A percentile compares a stretch with the other conserved stretches of the same genome.
Conservation (phyloP, 2,113 vertebrate genomes). For the Apus apus region DNA sequence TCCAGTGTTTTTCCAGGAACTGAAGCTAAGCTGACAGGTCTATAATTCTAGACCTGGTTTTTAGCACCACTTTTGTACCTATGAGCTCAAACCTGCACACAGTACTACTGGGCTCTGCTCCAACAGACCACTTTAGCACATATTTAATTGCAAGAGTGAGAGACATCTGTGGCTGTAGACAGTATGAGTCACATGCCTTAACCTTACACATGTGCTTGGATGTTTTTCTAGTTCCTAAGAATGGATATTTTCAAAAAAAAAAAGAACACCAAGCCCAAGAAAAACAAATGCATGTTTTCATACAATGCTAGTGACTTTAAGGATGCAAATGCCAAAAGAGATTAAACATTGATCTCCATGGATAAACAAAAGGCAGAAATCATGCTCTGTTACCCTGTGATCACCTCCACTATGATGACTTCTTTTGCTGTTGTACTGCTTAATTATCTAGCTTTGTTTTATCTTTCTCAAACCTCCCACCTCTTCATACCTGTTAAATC, state of each 20-base stretch:
- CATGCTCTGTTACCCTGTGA: background rate
- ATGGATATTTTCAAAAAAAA: background rate
- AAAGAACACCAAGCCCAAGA: background rate
- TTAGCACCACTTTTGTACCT: background rate
- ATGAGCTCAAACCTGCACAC: background rate
- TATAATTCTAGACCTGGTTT: background rate
- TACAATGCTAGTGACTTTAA: background rate
- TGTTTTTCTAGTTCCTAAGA: background rate
- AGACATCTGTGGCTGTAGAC: background rate
- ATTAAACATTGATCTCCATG: fast-evolving
- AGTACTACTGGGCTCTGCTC: conserved; percentile 1
- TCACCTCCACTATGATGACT: background rate
- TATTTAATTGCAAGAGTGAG: background rate
- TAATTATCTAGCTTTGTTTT: background rate
- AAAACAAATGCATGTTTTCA: background rate
- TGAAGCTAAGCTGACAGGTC: background rate
- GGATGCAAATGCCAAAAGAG: background rate
- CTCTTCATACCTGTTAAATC: background rate
- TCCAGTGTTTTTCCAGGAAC: conserved; percentile 17
- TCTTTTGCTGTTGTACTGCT: background rate
- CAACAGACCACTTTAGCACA: conserved; percentile 19
- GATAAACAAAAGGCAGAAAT: background rate
- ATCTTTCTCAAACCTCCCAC: background rate
- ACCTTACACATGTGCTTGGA: background rate
- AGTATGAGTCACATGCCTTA: background rate